These are phyloP conservation scores for Sclerodermus sp. DNA, from an alignment of 2,888 invertebrate genomes.

Conservation along the genomic window DNA sequence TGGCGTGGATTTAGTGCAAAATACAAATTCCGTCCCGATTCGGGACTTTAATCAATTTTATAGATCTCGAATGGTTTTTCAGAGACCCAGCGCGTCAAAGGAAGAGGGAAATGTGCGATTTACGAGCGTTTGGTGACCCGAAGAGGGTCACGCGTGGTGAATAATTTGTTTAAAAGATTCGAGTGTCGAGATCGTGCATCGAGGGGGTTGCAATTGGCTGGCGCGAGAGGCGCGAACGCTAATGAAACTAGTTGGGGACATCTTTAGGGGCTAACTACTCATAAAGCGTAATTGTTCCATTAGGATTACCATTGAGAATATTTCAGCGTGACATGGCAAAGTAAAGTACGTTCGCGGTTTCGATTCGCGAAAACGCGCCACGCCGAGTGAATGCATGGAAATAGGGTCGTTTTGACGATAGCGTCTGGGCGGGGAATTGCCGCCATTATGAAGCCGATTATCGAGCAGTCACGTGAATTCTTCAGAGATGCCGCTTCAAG, in stretches of 20 bases:
- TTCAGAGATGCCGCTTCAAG: slow-evolving; percentile 17
- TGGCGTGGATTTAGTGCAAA: too few species aligned
- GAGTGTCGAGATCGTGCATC: too few species aligned
- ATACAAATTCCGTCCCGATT: too few species aligned
- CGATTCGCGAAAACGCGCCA: slow-evolving; percentile 1
- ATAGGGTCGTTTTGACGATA: slow-evolving; percentile 30
- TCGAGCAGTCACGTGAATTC: slow-evolving; percentile 33
- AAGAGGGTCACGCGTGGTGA: too few species aligned
- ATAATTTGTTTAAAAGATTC: too few species aligned
- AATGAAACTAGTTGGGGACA: neutral
- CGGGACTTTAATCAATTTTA: too few species aligned
- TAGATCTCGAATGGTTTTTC: too few species aligned
- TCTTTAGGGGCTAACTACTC: neutral
- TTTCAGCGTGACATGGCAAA: neutral
- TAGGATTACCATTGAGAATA: slow-evolving; percentile 18
- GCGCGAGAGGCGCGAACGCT: too few species aligned
- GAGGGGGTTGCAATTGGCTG: too few species aligned
- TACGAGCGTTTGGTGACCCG: too few species aligned
- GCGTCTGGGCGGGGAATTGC: slow-evolving; percentile 20
- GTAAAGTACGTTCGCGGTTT: neutral
- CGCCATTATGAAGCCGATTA: slow-evolving; percentile 38
- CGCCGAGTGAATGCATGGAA: slow-evolving; percentile 26
- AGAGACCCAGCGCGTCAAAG: too few species aligned
- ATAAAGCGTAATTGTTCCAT: slow-evolving; percentile 12
- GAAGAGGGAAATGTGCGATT: too few species aligned